Percentiles rank a stretch among this genome's conserved stretches.
Evolutionary conservation across 2,113 vertebrate genomes (phyloP).

Genomic region (Rhinoderma darwinii): DNA sequence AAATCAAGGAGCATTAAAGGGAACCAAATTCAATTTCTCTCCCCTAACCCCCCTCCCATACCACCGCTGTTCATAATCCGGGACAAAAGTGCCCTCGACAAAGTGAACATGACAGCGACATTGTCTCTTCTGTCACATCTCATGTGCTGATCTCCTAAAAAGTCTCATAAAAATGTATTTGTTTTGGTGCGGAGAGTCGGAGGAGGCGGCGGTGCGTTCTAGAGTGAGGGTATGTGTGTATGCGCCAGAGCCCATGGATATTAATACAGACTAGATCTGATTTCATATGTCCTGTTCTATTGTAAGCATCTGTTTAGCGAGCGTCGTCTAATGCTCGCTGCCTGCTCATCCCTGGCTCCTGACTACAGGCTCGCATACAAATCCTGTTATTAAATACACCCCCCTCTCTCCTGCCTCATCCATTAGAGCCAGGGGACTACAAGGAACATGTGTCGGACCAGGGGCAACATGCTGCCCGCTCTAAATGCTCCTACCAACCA

Average conservation of each 20-base stretch:
- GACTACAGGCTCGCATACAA: slow-evolving; percentile 81
- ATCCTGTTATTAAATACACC: slow-evolving; percentile 85
- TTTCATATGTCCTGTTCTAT: slow-evolving; percentile 88
- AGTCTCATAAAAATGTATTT: slow-evolving; percentile 81
- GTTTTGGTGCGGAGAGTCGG: slow-evolving; percentile 68
- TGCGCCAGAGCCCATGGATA: slow-evolving; percentile 73
- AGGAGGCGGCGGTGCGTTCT: slow-evolving; percentile 64
- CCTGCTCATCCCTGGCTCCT: slow-evolving; percentile 85
- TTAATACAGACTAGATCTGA: slow-evolving; percentile 89
- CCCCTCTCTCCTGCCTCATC: slow-evolving; percentile 67
- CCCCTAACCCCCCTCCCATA: slow-evolving; percentile 61
- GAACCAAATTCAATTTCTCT: slow-evolving; percentile 79
- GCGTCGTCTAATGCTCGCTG: slow-evolving; percentile 85
- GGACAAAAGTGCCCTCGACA: slow-evolving; percentile 77
- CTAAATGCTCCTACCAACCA: slow-evolving; percentile 58
- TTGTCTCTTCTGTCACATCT: slow-evolving; percentile 82
- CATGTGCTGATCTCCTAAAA: slow-evolving; percentile 73
- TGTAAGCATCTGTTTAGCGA: slow-evolving; percentile 84
- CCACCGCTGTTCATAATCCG: slow-evolving; percentile 70
- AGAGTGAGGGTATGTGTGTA: slow-evolving; percentile 63
- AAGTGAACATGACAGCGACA: slow-evolving; percentile 88
- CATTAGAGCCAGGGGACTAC: slow-evolving; percentile 67
- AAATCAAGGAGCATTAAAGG: slow-evolving; percentile 83
- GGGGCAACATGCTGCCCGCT: slow-evolving; percentile 46
- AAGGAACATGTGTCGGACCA: slow-evolving; percentile 65